Evolutionary conservation across 2,113 vertebrate species (phyloP).

Genomic region (Myocastor coypus): DNA sequence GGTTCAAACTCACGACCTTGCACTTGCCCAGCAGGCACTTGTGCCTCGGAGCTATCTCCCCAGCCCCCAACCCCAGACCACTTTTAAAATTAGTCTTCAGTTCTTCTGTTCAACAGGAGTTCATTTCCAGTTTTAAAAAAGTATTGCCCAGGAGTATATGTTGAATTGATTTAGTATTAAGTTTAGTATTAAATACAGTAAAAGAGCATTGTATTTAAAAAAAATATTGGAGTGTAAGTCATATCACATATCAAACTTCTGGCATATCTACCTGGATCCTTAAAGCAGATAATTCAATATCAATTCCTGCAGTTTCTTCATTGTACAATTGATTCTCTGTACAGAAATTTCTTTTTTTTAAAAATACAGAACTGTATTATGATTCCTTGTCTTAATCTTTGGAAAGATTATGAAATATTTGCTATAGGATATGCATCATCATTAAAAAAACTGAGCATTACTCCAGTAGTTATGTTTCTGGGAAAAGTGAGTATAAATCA

Average conservation of each 20-base stretch:
- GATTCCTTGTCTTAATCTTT: conserved; percentile 62
- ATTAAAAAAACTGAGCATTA: conserved; percentile 67
- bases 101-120: not conserved
- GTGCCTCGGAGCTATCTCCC: no score
- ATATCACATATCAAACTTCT: not conserved
- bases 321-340: not conserved
- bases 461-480: conserved; percentile 66
- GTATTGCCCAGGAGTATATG: not conserved
- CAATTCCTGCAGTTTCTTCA: not conserved
- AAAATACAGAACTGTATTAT: conserved; percentile 19
- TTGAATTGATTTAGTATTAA: not conserved
- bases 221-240: conserved; percentile 41
- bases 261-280: not conserved
- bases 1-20: no score
- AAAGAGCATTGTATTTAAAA: conserved; percentile 27
- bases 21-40: no score
- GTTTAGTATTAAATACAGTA: conserved; percentile 33
- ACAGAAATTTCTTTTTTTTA: conserved; percentile 36
- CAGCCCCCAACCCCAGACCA: conserved; percentile 15
- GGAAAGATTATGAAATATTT: conserved; percentile 74
- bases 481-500: conserved; percentile 76
- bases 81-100: conserved; percentile 39
- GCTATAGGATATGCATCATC: conserved; percentile 58
- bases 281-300: conserved; percentile 5
- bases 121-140: not conserved